These are phyloP conservation scores for Prostheceraeus crozeri DNA, from an alignment of 2,888 invertebrate genomes.

Conservation along the genomic window DNA sequence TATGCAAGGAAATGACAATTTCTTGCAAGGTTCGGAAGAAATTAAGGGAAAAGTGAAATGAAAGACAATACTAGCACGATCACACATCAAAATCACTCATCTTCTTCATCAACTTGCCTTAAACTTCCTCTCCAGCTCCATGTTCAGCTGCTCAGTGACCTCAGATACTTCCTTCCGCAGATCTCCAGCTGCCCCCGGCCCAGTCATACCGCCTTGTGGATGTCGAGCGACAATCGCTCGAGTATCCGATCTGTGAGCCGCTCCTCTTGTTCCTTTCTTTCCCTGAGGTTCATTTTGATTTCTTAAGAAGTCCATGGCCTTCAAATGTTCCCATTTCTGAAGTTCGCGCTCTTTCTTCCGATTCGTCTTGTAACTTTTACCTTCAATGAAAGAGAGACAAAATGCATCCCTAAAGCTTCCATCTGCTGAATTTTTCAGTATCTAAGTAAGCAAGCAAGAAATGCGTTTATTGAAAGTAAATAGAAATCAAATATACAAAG, in stretches of 20 bases:
- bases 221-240: conserved; percentile 33
- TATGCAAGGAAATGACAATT: no score
- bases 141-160: conserved; percentile 26
- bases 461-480: no score
- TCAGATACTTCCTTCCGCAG: neutral
- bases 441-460: no score
- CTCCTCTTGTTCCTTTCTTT: conserved; percentile 34
- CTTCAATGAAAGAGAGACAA: no score
- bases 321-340: conserved; percentile 54
- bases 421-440: no score
- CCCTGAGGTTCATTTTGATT: conserved; percentile 38
- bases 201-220: conserved; percentile 17
- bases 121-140: conserved; percentile 38
- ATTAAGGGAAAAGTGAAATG: no score
- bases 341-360: conserved; percentile 45
- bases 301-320: conserved; percentile 50
- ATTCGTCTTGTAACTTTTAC: conserved; percentile 38
- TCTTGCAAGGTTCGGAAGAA: no score
- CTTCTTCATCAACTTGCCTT: no score
- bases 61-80: no score
- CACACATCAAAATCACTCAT: no score
- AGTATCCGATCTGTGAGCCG: conserved; percentile 10
- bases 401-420: no score
- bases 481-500: no score
- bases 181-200: neutral